Evolutionary conservation across 2,888 invertebrate genomes (phyloP), one percentile per base, ranked within the genome.

Genomic region (Eristalis tenax): DNA sequence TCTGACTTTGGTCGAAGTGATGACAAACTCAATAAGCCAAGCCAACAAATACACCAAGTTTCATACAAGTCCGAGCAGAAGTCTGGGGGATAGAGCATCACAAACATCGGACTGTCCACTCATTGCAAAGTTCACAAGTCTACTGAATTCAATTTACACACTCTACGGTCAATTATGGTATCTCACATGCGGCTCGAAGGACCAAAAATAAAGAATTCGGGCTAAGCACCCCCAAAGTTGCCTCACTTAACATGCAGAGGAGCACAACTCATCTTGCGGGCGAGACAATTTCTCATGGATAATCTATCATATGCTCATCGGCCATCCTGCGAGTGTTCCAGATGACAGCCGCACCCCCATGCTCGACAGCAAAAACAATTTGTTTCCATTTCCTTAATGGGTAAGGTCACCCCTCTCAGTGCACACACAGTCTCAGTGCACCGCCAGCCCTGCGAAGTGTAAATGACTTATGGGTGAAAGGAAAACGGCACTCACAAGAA

Each of bases 291-390:
- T 50, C 18, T 8, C 8, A 5, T 18, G 1, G 8, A 50, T 50
- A 50, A 50, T 50, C 50, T 10, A 50, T 50, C 50, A 50, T 50
- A 18, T n/a, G 8, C 50, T 50, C 50, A 50, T 50, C 50, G 50
- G 50, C 50, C 8, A 32, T 32, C 50, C 50, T 18, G 18, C 18
- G 18, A 50, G 1, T 50, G 18, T 18, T 5, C 50, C 18, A 18
- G 18, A 50, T 18, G 18, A 50, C 50, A 50, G 18, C 18, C 59
- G 23, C 59, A 26, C 11, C 26, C 23, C 15, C 13, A 1, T 18
- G 50, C 18, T 56, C n/a, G 68, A 69, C 68, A 56, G 50, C 32
- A 57, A 23, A 70, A 57, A 26, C 70, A 59, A 70, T 70, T 70
- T 50, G 50, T 70, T 32, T 70, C 70, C 18, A 57, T 59, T 57